Conservation (phyloP, 2,888 invertebrate genomes). For the Amiota communis region DNA sequence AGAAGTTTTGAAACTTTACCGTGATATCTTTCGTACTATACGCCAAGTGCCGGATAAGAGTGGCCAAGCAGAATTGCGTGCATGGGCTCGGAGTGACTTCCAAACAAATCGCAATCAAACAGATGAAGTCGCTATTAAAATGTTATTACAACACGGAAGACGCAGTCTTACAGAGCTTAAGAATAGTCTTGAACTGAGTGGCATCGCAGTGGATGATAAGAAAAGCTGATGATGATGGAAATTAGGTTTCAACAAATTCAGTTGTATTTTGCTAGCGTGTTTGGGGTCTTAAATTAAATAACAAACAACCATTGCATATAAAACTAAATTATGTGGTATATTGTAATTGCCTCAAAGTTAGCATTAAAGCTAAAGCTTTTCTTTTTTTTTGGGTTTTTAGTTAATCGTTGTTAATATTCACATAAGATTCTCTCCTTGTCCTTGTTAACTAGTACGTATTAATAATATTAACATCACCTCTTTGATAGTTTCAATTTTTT, state of each 20-base stretch:
- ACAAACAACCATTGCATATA: neutral
- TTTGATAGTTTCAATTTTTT: neutral
- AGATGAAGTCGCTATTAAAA: constrained; percentile 83
- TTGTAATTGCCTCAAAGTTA: neutral
- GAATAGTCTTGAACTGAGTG: constrained; percentile 78
- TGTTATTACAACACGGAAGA: constrained; percentile 80
- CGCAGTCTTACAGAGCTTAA: constrained; percentile 81
- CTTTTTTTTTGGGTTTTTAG: neutral
- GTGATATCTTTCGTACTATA: constrained; percentile 81
- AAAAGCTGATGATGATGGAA: constrained; percentile 22
- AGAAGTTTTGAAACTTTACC: constrained; percentile 84
- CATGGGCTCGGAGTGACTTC: constrained; percentile 86
- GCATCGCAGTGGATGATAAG: constrained; percentile 44
- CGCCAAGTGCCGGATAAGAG: constrained; percentile 78
- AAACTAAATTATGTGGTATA: neutral
- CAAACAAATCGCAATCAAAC: constrained; percentile 80
- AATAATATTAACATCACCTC: neutral
- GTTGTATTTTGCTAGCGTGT: neutral
- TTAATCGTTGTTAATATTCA: too few relatives aligned
- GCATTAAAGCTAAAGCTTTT: neutral
- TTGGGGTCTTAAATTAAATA: neutral
- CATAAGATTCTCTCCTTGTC: too few relatives aligned
- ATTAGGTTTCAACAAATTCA: neutral
- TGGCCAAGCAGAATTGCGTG: constrained; percentile 78
- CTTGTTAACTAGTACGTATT: too few relatives aligned